A percentile compares a stretch with the other conserved stretches of the same genome.
Conservation (phyloP, 1,140 invertebrate genomes). For the Frieseomelitta varia region DNA sequence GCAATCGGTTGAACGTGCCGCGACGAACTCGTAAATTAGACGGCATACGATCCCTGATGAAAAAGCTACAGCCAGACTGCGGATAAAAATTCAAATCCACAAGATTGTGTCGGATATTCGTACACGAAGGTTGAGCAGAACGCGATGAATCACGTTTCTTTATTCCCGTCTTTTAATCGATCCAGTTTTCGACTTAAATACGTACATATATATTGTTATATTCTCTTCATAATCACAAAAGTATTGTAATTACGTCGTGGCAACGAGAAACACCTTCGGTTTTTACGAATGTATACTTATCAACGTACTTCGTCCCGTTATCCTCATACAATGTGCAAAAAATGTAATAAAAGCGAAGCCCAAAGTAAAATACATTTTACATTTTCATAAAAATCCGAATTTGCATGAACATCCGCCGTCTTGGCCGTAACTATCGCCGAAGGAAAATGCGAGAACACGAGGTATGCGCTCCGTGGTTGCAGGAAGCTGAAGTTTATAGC, state of each 20-base stretch:
- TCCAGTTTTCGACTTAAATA: no score
- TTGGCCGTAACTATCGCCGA: neutral
- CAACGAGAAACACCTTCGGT: no score
- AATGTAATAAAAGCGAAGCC: neutral
- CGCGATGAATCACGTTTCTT: no score
- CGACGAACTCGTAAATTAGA: constrained; percentile 19
- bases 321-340: neutral
- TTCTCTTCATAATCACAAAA: neutral
- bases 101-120: no score
- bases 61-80: neutral
- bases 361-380: neutral
- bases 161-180: no score
- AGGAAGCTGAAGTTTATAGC: constrained; percentile 18
- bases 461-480: neutral
- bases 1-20: constrained; percentile 9
- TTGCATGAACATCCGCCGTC: neutral
- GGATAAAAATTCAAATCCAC: neutral
- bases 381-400: neutral
- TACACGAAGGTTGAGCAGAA: no score
- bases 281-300: no score
- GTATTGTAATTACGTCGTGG: no score
- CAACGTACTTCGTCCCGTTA: no score
- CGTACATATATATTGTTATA: neutral
- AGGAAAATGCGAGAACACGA: no score
- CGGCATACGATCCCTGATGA: neutral